phyloP scores from a whole-genome alignment of 2,113 vertebrate species.

The Connochaetes taurinus region DNA sequence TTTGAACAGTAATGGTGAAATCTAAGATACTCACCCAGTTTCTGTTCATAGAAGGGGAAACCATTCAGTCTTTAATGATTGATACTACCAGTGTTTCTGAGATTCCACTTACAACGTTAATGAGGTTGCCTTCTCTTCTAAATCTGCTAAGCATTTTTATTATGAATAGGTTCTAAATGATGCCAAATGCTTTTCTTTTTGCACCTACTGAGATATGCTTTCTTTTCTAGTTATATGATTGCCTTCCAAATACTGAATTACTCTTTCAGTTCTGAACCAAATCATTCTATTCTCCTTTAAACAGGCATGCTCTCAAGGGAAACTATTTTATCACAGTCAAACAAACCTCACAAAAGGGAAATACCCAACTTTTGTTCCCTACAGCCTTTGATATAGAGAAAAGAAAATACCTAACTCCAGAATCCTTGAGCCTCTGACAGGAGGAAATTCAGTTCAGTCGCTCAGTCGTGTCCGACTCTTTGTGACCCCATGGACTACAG shows the following conservation, averaged over 20 bases:
- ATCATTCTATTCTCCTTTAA: background rate
- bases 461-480: background rate
- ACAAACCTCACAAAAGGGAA: background rate
- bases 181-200: background rate
- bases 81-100: background rate
- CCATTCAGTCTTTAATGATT: background rate
- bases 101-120: background rate
- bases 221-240: background rate
- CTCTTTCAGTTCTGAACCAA: background rate
- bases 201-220: background rate
- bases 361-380: background rate
- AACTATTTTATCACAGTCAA: background rate
- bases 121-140: background rate
- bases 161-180: background rate
- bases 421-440: background rate
- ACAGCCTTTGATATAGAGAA: background rate
- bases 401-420: background rate
- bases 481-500: background rate
- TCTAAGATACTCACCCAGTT: background rate
- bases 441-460: background rate
- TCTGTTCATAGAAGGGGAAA: background rate
- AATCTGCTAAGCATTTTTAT: background rate
- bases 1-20: background rate
- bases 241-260: background rate
- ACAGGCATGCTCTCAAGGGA: background rate